Conservation (phyloP, 2,888 invertebrate species). For the Allygus modestus region DNA sequence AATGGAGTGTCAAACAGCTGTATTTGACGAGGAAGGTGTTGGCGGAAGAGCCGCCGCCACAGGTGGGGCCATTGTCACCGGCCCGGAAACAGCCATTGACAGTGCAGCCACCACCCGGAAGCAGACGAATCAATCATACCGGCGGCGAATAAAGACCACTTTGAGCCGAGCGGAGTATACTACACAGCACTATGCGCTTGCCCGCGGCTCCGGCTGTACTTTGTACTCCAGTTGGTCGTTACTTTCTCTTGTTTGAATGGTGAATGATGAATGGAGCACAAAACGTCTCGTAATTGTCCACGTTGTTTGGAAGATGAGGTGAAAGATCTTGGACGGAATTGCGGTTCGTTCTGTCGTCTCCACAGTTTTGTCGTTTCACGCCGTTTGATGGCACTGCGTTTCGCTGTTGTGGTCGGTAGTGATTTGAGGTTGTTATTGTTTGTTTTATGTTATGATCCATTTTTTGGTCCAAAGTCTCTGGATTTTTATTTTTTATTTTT, state of each 20-base stretch:
- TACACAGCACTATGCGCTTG: background rate
- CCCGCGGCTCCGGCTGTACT: background rate
- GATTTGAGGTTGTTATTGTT: too few species aligned
- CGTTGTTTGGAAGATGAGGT: slow-evolving; percentile 31
- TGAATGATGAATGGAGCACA: background rate
- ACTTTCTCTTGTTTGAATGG: slow-evolving; percentile 20
- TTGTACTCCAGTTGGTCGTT: background rate
- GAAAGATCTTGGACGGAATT: background rate
- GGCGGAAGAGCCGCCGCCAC: slow-evolving; percentile 22
- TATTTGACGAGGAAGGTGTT: background rate
- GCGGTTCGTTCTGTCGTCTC: background rate
- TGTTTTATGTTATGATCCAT: too few species aligned
- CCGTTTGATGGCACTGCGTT: background rate
- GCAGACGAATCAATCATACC: slow-evolving; percentile 35
- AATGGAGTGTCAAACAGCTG: too few species aligned
- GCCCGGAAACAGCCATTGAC: slow-evolving; percentile 31
- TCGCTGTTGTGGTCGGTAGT: too few species aligned
- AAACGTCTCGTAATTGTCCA: background rate
- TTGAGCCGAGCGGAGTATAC: background rate
- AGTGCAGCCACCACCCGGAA: slow-evolving; percentile 39
- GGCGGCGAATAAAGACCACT: slow-evolving; percentile 18
- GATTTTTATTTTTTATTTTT: too few species aligned
- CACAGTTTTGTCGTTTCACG: background rate
- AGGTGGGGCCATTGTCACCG: slow-evolving; percentile 17
- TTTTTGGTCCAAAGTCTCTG: too few species aligned